Conservation (phyloP, 1,140 invertebrate genomes). For the Bombus picipes region DNA sequence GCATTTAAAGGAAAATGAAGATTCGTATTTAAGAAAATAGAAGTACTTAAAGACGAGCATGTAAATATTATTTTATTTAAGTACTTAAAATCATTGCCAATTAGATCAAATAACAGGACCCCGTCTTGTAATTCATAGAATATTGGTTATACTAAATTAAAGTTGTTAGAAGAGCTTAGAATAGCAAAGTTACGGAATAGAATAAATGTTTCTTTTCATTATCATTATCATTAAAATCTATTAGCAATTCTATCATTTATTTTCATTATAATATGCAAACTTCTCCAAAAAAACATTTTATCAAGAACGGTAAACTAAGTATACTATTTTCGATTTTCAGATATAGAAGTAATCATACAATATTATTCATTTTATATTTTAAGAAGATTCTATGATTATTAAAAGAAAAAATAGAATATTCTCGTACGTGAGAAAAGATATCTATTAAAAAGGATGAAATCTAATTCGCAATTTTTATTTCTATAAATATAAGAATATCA, state of each 20-base stretch:
- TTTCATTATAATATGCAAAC: not conserved
- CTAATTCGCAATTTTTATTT: conserved; percentile 3
- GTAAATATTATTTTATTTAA: not conserved
- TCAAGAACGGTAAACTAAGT: not conserved
- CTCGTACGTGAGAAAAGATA: not conserved
- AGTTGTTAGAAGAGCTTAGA: conserved; percentile 33
- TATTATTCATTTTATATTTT: conserved; percentile 3
- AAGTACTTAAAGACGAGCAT: not conserved
- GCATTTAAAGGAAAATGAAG: conserved; percentile 25
- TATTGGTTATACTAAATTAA: conserved; percentile 17
- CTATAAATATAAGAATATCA: not conserved
- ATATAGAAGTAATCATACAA: not conserved
- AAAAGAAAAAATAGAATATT: conserved; percentile 27
- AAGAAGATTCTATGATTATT: not conserved
- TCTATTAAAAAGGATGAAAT: conserved; percentile 9
- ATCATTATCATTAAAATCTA: conserved; percentile 10
- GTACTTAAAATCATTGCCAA: conserved; percentile 1
- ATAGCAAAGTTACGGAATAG: conserved; percentile 39
- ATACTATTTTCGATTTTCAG: not conserved
- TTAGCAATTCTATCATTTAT: conserved; percentile 23
- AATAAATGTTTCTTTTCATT: conserved; percentile 19
- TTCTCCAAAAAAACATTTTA: not conserved
- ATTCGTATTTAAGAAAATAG: conserved; percentile 9
- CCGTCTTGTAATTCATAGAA: conserved; percentile 26
- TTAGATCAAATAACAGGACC: conserved; percentile 55